phyloP scores from a whole-genome alignment of 2,113 vertebrate genomes.

The Euleptes europaea region DNA sequence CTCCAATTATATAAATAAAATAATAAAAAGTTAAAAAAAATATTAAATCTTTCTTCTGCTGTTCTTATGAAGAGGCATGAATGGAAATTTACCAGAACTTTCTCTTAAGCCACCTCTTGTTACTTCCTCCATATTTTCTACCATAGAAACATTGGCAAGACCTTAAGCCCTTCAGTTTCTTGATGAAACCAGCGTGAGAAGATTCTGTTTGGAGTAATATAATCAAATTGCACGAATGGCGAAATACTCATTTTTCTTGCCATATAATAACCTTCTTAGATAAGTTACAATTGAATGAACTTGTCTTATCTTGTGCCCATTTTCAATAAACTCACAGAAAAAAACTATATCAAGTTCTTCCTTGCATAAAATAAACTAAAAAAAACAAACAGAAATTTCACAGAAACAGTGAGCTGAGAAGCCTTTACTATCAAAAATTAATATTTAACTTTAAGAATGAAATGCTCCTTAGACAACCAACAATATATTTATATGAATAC shows the following conservation, averaged over 20 bases:
- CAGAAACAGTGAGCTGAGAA: background rate
- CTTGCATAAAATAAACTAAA: background rate
- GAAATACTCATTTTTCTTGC: background rate
- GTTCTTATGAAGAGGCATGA: background rate
- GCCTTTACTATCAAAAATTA: background rate
- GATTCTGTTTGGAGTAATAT: background rate
- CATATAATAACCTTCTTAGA: background rate
- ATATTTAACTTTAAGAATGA: background rate
- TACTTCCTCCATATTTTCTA: background rate
- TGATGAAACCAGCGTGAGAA: background rate
- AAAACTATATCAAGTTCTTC: background rate
- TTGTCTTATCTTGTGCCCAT: background rate
- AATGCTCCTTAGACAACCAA: conserved; percentile 8
- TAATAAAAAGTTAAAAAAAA: too few relatives aligned
- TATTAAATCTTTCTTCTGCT: background rate
- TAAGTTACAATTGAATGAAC: background rate
- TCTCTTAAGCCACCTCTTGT: background rate
- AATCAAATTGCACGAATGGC: background rate
- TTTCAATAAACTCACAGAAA: background rate
- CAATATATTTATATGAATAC: conserved; percentile 43
- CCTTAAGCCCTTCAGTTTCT: background rate
- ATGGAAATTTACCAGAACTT: background rate
- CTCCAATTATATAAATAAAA: too few relatives aligned
- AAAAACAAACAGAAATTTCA: background rate
- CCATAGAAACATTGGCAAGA: background rate